Base-by-base conservation (phyloP, 2,888 invertebrate genomes). In the Dusona sp. region DNA sequence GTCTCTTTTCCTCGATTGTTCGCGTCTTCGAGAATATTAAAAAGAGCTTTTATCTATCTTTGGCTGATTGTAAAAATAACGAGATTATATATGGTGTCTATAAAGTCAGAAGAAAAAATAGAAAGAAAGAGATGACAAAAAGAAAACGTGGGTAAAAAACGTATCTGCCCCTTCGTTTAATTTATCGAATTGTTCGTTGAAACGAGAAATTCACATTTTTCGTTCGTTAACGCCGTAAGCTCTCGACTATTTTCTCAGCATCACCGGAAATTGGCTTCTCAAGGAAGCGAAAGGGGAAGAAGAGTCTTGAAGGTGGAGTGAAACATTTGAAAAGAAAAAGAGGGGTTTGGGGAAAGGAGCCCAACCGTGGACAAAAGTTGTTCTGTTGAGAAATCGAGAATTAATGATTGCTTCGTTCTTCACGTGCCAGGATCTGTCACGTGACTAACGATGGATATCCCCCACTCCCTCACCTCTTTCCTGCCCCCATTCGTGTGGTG, bases 381-480 rank as follows among this genome's bases (percentile, higher is more conserved):
- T 81, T 54, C 89, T 68, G 85, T 84, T 88, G 65, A 42, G 72
- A 77, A 51, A 81, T 54, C 68, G 85, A 90, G 90, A 88, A 92
- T 92, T 92, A 92, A 92, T 91, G 92, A 91, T 88, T 90, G 88
- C 88, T 90, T 84, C 89, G 88, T 87, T 92, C 92, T 90, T 92
- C 92, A 90, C 87, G 90, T 89, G 91, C 89, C 90, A 83, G 84
- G 67, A 77, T 86, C 72, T 89, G 89, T 91, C 90, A 87, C 87
- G 90, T 90, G 90, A 91, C 91, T 91, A 91, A 91, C 90, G 91
- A 91, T 88, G 54, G 42, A 51, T 42, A 75, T n/a, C 48, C 74
- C 33, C 16, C n/a, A 29, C 38, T 38, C 64, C 33, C 22, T 8
- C 64, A 1, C n/a, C 8, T 25, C 72, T 45, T 51, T 29, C 33